A percentile compares a stretch with the other conserved stretches of the same genome.
Evolutionary conservation across 2,113 vertebrate genomes (phyloP).

Genomic region (Platysternon megacephalum): DNA sequence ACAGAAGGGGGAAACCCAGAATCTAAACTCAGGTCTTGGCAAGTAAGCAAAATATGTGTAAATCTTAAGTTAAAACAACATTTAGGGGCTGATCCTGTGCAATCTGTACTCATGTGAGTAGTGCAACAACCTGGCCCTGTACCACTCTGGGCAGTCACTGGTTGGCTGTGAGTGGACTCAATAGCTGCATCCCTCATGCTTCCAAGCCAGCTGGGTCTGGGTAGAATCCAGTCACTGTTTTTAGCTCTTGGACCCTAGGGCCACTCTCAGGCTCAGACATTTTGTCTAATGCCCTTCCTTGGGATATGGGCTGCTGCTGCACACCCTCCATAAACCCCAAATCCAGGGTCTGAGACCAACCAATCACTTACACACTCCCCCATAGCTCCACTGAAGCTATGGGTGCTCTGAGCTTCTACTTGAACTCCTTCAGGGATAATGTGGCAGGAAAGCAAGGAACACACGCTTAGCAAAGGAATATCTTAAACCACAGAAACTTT

Average conservation of each 20-base stretch:
- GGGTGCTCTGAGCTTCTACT: neutral
- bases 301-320: neutral
- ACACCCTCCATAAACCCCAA: neutral
- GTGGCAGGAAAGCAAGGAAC: neutral
- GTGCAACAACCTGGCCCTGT: neutral
- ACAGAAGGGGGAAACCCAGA: neutral
- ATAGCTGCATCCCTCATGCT: neutral
- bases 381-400: neutral
- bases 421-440: neutral
- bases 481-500: neutral
- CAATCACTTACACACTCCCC: neutral
- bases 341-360: neutral
- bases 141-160: constrained; percentile 1
- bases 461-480: neutral
- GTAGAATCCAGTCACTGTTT: neutral
- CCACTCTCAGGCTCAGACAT: neutral
- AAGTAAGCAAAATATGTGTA: constrained; percentile 8
- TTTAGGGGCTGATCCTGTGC: constrained; percentile 28
- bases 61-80: constrained; percentile 42
- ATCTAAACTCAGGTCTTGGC: neutral
- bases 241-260: neutral
- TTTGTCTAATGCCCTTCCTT: neutral
- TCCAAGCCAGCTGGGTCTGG: neutral
- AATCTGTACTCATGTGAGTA: constrained; percentile 3
- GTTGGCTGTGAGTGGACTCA: neutral